Percentiles rank a stretch among this genome's conserved stretches.
These are phyloP conservation scores for Pseudopipra pipra DNA, from an alignment of 2,113 vertebrate genomes.

Conservation along the genomic window DNA sequence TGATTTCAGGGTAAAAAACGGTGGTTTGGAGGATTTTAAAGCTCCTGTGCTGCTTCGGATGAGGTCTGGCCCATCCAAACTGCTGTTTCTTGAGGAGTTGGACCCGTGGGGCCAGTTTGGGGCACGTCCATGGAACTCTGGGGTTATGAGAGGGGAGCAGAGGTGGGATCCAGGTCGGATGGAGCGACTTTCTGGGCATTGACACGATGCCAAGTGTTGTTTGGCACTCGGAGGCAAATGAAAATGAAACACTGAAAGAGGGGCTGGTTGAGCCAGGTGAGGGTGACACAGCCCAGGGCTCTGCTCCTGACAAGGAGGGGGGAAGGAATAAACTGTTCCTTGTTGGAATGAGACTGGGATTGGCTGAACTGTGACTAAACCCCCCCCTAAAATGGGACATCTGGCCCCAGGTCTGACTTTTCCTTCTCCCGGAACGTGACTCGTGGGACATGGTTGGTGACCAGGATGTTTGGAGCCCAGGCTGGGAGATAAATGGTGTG, in stretches of 20 bases:
- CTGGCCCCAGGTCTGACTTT: neutral
- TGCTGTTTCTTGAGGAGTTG: neutral
- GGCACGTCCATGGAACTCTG: fast-evolving
- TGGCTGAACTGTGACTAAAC: neutral
- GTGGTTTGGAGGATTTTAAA: neutral
- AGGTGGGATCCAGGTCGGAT: neutral
- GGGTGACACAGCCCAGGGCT: neutral
- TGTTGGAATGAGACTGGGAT: neutral
- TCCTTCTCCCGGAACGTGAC: neutral
- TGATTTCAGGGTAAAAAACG: neutral
- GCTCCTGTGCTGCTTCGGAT: neutral
- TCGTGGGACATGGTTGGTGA: neutral
- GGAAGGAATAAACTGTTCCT: neutral
- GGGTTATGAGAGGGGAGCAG: neutral
- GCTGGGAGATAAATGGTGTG: fast-evolving
- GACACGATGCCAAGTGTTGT: neutral
- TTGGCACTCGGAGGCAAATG: neutral
- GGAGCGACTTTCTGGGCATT: neutral
- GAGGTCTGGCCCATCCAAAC: neutral
- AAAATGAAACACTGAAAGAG: neutral
- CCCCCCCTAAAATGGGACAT: neutral
- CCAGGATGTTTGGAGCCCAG: neutral
- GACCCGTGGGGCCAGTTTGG: neutral
- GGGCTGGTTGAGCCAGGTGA: neutral
- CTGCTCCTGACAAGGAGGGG: neutral